Percentiles rank a stretch among this genome's conserved stretches.
Evolutionary conservation across 2,113 vertebrate species (phyloP).

Genomic region (Gavialis gangeticus): DNA sequence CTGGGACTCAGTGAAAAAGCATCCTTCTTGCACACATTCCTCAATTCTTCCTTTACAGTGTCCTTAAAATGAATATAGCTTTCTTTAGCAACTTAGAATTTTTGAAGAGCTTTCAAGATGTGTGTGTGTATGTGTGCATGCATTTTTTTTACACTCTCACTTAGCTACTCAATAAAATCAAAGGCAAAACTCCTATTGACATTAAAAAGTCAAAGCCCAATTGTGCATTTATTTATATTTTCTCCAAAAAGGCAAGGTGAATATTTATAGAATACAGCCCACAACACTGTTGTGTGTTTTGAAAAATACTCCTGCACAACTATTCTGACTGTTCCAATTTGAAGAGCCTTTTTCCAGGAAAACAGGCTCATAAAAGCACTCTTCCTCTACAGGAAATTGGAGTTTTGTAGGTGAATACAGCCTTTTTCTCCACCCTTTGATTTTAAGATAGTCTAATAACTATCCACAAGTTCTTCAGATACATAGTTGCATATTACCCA

Average conservation of each 20-base stretch:
- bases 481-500: neutral
- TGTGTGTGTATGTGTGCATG: conserved; percentile 23
- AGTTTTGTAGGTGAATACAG: neutral
- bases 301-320: conserved; percentile 3
- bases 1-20: neutral
- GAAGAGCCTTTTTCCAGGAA: neutral
- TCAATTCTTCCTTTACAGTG: neutral
- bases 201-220: conserved; percentile 32
- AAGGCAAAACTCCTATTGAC: conserved; percentile 20
- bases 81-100: conserved; percentile 1
- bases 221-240: neutral
- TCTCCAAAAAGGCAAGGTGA: conserved; percentile 8
- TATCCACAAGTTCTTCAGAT: conserved; percentile 10
- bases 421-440: neutral
- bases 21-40: neutral
- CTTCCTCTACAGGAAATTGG: neutral
- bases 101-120: conserved; percentile 32
- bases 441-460: neutral
- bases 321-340: neutral
- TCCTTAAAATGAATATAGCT: neutral
- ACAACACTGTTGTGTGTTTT: neutral
- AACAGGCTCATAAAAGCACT: neutral
- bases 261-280: conserved; percentile 6
- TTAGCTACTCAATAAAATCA: neutral
- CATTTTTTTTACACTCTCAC: neutral